Evolutionary conservation across 2,888 invertebrate species (phyloP), one percentile per base, ranked within the genome.

Genomic region (Pogonocherus hispidulus): DNA sequence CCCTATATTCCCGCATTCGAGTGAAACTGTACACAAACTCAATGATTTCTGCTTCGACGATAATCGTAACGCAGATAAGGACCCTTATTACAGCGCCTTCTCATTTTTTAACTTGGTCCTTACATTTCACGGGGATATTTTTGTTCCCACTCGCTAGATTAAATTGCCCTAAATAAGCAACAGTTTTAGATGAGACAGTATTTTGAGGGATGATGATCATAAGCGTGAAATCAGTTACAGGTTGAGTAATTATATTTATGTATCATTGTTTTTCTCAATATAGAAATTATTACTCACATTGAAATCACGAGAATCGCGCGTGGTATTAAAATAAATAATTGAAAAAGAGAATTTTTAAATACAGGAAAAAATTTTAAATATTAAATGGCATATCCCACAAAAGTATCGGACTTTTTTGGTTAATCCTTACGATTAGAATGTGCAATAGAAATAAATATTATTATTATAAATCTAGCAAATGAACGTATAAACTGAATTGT

Each of bases 41-140:
- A 63, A 56, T 49, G 55, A 47, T 63, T 63, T 63, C 63, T 47
- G 55, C 63, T 55, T 63, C 47, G 23, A 19, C 52, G 35, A 37
- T 37, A 63, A 63, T 63, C 63, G 32, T 55, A 63, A 63, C 55
- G 32, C 46, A 63, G 63, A 63, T 63, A 63, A 47, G 55, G 22
- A 63, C 47, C 55, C 27, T 55, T 55, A 55, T 63, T 55, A 22
- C 23, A 32, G 55, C 47, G 22, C 52, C 47, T 32, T 55, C 47
- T 55, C 63, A 35, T 63, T 55, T 63, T 51, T 27, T 20, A 49
- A 63, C 20, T 22, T 63, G 47, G 47, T 19, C 32, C 35, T 63
- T 11, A 46, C 35, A 49, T 57, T 65, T 57, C 51, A 35, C 18
- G 32, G 37, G 56, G 44, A 9, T 57, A 35, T 66, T 54, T 60